A percentile compares a stretch with the other conserved stretches of the same genome.
These are phyloP conservation scores for Drosophila rellima DNA, from an alignment of 2,888 invertebrate species.

Conservation along the genomic window DNA sequence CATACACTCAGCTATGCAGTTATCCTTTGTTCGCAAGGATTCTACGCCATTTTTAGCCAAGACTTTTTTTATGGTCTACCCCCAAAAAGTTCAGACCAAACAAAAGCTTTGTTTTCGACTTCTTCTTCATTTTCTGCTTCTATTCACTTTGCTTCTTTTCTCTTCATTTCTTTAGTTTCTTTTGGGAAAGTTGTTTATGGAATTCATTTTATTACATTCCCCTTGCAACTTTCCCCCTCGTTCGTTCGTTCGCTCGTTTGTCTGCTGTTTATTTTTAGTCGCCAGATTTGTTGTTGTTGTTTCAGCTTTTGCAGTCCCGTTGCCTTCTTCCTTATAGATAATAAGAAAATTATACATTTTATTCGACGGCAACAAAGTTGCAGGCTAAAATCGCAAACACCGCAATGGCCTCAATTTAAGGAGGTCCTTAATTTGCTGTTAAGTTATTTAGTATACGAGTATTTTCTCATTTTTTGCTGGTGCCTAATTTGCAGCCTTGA, in stretches of 20 bases:
- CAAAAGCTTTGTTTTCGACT: constrained; percentile 49
- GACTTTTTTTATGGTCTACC: constrained; percentile 63
- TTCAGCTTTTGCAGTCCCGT: constrained; percentile 48
- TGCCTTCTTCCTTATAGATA: constrained; percentile 70
- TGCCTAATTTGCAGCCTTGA: constrained; percentile 66
- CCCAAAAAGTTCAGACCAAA: constrained; percentile 33
- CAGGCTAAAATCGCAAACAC: constrained; percentile 70
- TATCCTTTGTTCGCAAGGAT: constrained; percentile 74
- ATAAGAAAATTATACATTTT: constrained; percentile 82
- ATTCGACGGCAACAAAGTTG: constrained; percentile 56
- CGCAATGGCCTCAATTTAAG: constrained; percentile 81
- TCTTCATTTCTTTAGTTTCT: constrained; percentile 8
- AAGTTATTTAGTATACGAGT: constrained; percentile 72
- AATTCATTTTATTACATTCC: constrained; percentile 76
- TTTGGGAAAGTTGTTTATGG: constrained; percentile 76
- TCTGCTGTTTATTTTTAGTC: constrained; percentile 19
- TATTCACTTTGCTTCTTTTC: constrained; percentile 19
- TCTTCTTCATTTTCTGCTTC: constrained; percentile 6
- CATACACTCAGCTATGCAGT: constrained; percentile 52
- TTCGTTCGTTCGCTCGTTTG: constrained; percentile 3
- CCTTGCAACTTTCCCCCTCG: background rate
- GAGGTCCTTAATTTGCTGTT: constrained; percentile 73
- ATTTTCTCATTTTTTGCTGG: constrained; percentile 28
- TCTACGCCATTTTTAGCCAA: constrained; percentile 57
- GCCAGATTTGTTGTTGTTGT: no score